Base-by-base conservation (phyloP, 2,113 vertebrate species). In the Hypocryptadius cinnamomeus region DNA sequence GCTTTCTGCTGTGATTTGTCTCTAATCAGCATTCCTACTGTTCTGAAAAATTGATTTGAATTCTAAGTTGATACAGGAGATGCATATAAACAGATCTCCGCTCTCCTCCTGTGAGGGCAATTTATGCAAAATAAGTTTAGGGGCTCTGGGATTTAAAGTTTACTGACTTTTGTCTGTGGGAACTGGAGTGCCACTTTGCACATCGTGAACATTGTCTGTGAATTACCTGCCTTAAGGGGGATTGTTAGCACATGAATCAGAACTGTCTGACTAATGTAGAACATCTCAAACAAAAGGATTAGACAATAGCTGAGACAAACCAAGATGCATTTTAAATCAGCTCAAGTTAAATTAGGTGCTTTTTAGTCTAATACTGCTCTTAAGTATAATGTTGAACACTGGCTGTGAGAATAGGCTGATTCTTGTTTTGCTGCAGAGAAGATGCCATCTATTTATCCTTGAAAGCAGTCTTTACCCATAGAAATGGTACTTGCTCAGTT, bases 221-320 rank as follows among this genome's bases (percentile, higher is more conserved):
- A 94, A 93, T 85, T 95, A 93, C 82, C 85, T 95, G 88, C 92
- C 92, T 91, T 88, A 66, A 90, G 88, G 90, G 88, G 40, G 47
- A 81, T 81, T 80, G 72, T 96, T 96, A 92, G 77, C 95, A 96
- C 65, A 84, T 90, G 85, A 94, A 90, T 94, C 93, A 83, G 14
- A 94, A 90, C 72, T 88, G 90, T 76, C 82, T 87, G 85, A 70
- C 79, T 88, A 90, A 80, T 74, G 90, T 63, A 82, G 69, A 90
- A 78, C 90, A 86, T 90, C 71, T 83, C 60, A 90, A 90, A 95
- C 93, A 94, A 93, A 92, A 95, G 88, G 76, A 71, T 93, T 92
- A 93, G 72, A 83, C 88, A 88, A 85, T 48, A 90, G 90, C 50
- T 85, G 71, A 70, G 82, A 59, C 8, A 5, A 13, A 83, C 54